Percentiles rank a stretch among this genome's conserved stretches.
These are phyloP conservation scores for Capricornis sumatraensis DNA, from an alignment of 2,113 vertebrate species.

Conservation along the genomic window DNA sequence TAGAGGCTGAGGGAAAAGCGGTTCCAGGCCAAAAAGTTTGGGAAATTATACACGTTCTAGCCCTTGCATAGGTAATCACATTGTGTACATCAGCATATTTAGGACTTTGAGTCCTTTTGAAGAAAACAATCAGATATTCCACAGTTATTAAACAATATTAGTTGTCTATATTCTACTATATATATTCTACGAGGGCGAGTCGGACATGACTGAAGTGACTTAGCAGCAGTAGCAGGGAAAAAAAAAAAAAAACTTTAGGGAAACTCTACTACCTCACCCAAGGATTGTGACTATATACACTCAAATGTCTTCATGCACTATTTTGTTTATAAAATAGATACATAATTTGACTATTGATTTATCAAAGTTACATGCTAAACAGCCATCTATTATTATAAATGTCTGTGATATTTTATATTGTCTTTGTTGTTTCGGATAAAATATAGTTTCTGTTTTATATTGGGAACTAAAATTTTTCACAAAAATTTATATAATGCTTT, in stretches of 20 bases:
- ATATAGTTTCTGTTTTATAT: not conserved
- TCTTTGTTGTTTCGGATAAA: not conserved
- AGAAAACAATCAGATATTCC: not conserved
- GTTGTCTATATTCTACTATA: not conserved
- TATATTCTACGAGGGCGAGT: not conserved
- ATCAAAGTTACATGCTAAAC: not conserved
- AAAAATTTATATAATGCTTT: not conserved
- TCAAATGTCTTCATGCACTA: not conserved
- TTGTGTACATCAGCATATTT: not conserved
- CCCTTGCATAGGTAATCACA: not conserved
- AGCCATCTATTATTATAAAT: not conserved
- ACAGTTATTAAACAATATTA: not conserved
- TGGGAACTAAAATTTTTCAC: not conserved
- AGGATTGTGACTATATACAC: not conserved
- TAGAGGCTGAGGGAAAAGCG: not conserved
- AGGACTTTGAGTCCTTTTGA: not conserved
- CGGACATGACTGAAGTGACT: too few relatives aligned
- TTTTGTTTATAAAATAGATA: not conserved
- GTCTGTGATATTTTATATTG: not conserved
- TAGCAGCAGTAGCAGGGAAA: too few relatives aligned
- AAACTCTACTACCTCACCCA: not conserved
- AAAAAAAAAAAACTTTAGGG: not conserved
- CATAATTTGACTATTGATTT: not conserved
- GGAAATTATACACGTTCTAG: not conserved
- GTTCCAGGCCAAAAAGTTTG: not conserved